Evolutionary conservation across 2,888 invertebrate genomes (phyloP), one percentile per base, ranked within the genome.

Genomic region (Phyto melanocephala): DNA sequence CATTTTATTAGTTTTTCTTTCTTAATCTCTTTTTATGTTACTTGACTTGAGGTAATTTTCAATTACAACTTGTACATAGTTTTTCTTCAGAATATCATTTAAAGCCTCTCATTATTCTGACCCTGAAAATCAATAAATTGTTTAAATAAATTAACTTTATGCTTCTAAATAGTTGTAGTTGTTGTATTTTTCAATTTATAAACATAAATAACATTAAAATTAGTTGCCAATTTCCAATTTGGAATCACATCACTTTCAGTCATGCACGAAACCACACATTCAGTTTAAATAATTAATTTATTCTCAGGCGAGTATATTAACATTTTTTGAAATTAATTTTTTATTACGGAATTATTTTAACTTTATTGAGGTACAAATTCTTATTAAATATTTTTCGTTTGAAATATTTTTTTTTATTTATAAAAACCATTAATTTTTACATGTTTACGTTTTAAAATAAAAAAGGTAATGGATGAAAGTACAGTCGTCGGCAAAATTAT

Each of bases 211-310:
- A n/a, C n/a, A n/a, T n/a, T n/a, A n/a, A n/a, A n/a, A n/a, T n/a
- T n/a, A n/a, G n/a, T n/a, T n/a, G n/a, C n/a, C n/a, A n/a, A n/a
- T n/a, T n/a, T 47, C 47, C 10, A 1, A 54, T 17, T 33, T n/a
- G 13, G 10, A 35, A 20, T 20, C 28, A 2, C 45, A 22, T 13
- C 20, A 40, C 17, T 22, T n/a, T 17, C n/a, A 20, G 13, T 42
- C 58, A 67, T 11, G 67, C 75, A 65, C 24, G 42, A 68, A 76
- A 68, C 76, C 76, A 40, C 75, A 67, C 33, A 33, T 58, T 37
- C 8, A 22, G 24, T 52, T 22, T 58, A 24, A 7, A 20, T 56
- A n/a, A 56, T 20, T 42, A 54, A 56, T 33, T 70, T n/a, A 52
- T 10, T 56, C 33, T 56, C 24, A 42, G 0, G 7, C 17, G 45